Conservation (phyloP, 2,888 invertebrate genomes). For the Eustalomyia histrio region DNA sequence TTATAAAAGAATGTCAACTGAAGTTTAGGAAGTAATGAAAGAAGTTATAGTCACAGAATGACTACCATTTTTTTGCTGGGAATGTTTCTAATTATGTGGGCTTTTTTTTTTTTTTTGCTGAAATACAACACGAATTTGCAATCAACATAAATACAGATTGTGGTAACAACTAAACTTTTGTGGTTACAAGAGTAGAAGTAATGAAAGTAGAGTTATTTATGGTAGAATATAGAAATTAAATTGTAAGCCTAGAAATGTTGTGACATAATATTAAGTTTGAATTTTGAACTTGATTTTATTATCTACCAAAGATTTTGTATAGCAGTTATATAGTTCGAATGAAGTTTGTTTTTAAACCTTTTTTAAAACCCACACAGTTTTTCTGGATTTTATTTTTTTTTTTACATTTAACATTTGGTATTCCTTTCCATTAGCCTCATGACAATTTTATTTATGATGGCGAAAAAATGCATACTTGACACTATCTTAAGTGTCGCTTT, state of each 20-base stretch:
- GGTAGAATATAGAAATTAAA: background rate
- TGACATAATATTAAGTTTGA: background rate
- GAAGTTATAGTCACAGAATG: no score
- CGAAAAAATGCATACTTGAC: slow-evolving; percentile 62
- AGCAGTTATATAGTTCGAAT: background rate
- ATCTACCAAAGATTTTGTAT: background rate
- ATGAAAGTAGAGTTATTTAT: slow-evolving; percentile 3
- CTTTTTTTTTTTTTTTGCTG: no score
- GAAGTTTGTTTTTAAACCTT: slow-evolving; percentile 8
- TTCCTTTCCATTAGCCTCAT: slow-evolving; percentile 4
- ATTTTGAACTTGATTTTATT: slow-evolving; percentile 3
- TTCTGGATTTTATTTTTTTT: background rate
- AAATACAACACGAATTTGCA: background rate
- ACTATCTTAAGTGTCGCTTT: slow-evolving; percentile 62
- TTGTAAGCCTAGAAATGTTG: background rate
- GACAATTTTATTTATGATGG: slow-evolving; percentile 63
- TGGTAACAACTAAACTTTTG: background rate
- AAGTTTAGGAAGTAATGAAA: no score
- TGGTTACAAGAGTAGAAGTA: background rate
- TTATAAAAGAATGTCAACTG: no score
- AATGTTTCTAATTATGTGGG: slow-evolving; percentile 54
- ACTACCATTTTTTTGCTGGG: no score
- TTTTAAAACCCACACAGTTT: slow-evolving; percentile 51
- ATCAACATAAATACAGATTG: background rate
- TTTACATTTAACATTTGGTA: background rate